These are phyloP conservation scores for Empis stercorea DNA, from an alignment of 2,888 invertebrate species.

Conservation along the genomic window DNA sequence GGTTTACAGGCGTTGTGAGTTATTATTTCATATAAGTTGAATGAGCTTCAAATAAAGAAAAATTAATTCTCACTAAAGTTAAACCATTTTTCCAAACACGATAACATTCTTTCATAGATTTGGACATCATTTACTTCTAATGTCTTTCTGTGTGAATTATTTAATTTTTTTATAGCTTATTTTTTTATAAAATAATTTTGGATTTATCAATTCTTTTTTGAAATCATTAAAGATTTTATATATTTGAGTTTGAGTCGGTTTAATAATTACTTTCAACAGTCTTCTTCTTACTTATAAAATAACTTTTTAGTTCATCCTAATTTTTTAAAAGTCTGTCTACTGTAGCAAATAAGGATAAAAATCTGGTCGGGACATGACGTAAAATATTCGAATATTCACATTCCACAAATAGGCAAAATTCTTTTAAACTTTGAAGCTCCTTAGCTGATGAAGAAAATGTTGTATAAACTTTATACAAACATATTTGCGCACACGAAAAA, in stretches of 20 bases:
- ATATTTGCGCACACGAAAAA: too few species aligned
- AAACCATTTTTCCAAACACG: too few species aligned
- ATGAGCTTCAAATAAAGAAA: too few species aligned
- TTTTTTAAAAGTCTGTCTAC: slow-evolving; percentile 2
- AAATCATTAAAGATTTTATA: slow-evolving; percentile 5
- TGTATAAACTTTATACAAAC: slow-evolving; percentile 2
- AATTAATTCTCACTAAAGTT: too few species aligned
- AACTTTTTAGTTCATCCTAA: background rate
- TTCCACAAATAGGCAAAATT: background rate
- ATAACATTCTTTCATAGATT: too few species aligned
- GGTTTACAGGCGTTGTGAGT: too few species aligned
- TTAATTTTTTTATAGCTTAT: slow-evolving; percentile 4
- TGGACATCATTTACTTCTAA: slow-evolving; percentile 1
- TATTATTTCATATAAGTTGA: too few species aligned
- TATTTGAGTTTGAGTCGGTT: slow-evolving; percentile 5
- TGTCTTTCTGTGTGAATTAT: background rate
- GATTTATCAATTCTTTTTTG: slow-evolving; percentile 4
- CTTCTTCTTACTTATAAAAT: slow-evolving; percentile 4
- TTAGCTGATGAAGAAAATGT: background rate
- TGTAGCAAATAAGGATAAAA: slow-evolving; percentile 2
- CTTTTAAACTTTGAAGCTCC: background rate
- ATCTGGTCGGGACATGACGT: background rate
- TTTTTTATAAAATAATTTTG: background rate
- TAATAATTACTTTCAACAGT: slow-evolving; percentile 6
- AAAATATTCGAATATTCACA: background rate